A percentile compares a stretch with the other conserved stretches of the same genome.
Conservation (phyloP, 2,888 invertebrate species). For the Mesopsocus fuscifrons region DNA sequence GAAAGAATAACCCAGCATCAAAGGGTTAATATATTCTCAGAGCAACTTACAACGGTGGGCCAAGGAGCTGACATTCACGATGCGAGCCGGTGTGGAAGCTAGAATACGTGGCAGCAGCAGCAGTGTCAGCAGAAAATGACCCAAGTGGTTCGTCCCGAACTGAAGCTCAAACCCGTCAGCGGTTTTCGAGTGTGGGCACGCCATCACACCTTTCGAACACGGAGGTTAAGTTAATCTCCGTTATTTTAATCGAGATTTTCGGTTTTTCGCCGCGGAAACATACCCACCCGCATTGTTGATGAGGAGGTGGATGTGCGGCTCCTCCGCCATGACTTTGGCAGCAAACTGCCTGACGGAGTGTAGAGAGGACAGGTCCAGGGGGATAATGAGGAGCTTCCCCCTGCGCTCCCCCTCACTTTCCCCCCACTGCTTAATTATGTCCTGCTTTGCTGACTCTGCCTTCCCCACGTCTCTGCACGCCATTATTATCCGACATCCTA, state of each 20-base stretch:
- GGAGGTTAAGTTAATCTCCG: no score
- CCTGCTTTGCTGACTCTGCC: slow-evolving; percentile 32
- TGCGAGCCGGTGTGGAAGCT: slow-evolving; percentile 22
- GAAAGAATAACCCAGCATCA: no score
- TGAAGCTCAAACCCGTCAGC: slow-evolving; percentile 36
- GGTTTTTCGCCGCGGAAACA: no score
- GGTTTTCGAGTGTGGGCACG: slow-evolving; percentile 26
- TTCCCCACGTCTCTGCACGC: slow-evolving; percentile 34
- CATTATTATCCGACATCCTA: slow-evolving; percentile 36
- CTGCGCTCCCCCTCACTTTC: slow-evolving; percentile 8
- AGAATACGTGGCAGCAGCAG: slow-evolving; percentile 33
- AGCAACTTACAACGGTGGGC: slow-evolving; percentile 15
- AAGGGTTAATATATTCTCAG: no score
- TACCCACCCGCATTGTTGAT: slow-evolving; percentile 24
- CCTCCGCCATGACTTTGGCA: slow-evolving; percentile 21
- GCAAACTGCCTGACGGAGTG: slow-evolving; percentile 26
- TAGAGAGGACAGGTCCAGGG: slow-evolving; percentile 27
- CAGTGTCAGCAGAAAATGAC: slow-evolving; percentile 40
- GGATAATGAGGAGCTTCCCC: slow-evolving; percentile 20
- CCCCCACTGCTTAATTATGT: slow-evolving; percentile 24
- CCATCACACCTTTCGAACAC: slow-evolving; percentile 25
- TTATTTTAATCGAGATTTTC: no score
- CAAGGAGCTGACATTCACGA: slow-evolving; percentile 19
- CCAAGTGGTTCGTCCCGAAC: slow-evolving; percentile 37
- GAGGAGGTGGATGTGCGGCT: slow-evolving; percentile 20